Base-by-base conservation (phyloP, 37 sponge, comb jelly and placozoan genomes). In the Hexactinellida sp. region DNA sequence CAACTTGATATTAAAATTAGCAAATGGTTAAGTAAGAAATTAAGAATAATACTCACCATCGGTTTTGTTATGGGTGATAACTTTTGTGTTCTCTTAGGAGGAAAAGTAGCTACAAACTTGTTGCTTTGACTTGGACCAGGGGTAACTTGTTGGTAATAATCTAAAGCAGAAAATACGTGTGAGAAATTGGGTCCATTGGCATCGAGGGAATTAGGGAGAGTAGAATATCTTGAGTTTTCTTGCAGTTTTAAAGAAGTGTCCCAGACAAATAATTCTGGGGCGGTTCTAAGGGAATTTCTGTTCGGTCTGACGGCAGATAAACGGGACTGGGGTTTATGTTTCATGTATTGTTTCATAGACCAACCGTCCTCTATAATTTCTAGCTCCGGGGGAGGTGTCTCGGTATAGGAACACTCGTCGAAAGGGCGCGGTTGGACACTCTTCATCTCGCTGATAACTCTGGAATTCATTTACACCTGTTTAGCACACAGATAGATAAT, bases 361-460 rank as follows among this genome's bases (percentile, higher is more conserved):
- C 76, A 63, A 28, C 76, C 76, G 13, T 63, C 76, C 13, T 63
- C 76, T 63, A n/a, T 3, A 3, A 63, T 25, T 28, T 63, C 76
- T 7, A 63, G 13, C 76, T 63, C 76, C 9, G 52, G 16, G 76
- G 76, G 76, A n/a, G 76, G 76, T 21, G 76, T 63, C 5, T 63
- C 76, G 34, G 25, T 25, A 32, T 23, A 23, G 25, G 76, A 63
- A n/a, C 13, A 63, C 34, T 63, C 76, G 76, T 63, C 76, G 76
- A 63, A 63, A 63, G 34, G 76, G 13, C 76, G 76, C 1, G 76
- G 76, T n/a, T 63, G 76, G 3, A 63, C 76, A n/a, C 76, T 63
- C 13, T 63, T 63, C 76, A 63, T 63, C 76, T 63, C 76, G 34
- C 30, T 23, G 1, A 63, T 28, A 21, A 63, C 76, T n/a, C 76